Base-by-base conservation (phyloP, 2,113 vertebrate species). In the Triplophysa rosa region DNA sequence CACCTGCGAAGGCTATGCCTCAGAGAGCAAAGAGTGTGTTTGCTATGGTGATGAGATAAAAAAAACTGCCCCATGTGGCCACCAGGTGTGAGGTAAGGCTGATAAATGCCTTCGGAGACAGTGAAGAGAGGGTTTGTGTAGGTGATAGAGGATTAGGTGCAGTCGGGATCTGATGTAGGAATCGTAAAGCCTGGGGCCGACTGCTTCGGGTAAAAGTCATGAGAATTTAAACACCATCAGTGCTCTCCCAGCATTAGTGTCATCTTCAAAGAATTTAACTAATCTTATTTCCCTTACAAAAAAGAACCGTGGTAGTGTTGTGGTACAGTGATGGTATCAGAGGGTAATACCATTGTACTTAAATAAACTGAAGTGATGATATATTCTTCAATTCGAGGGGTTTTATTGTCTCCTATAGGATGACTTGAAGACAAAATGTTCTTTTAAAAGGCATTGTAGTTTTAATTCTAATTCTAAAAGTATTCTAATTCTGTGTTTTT, bases 1-100 rank as follows among this genome's bases (percentile, higher is more conserved):
- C 87, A 90, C 88, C 88, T 62, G 73, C 47, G 40, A 23, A 23
- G 17, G 67, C 52, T 19, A 56, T 7, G 17, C 52, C 17, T 56
- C 52, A 56, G 21, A 65, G 49, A 72, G 56, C 33, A 73, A 19
- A 67, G 61, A 74, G 72, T 58, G 49, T 56, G 33, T 58, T 54
- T 78, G 75, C 61, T 9, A 21, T 56, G 26, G 17, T 21, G 62
- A 65, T 65, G 23, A 40, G 52, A 67, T 58, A 52, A 58, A 67
- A 67, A 74, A 21, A 21, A 9, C 56, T 19, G 37, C 37, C 70
- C 40, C 58, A 6, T 74, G 58, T 47, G 58, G 58, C 71, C 58
- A 74, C 21, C 71, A 62, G 70, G n/a, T 73, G 70, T 17, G 56
- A 72, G 70, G n/a, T 14, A 37, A 16, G 23, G 21, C 42, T 49